Evolutionary conservation across 2,797 vertebrate species (phyloP).

Genomic region (Loriculus beryllinus): DNA sequence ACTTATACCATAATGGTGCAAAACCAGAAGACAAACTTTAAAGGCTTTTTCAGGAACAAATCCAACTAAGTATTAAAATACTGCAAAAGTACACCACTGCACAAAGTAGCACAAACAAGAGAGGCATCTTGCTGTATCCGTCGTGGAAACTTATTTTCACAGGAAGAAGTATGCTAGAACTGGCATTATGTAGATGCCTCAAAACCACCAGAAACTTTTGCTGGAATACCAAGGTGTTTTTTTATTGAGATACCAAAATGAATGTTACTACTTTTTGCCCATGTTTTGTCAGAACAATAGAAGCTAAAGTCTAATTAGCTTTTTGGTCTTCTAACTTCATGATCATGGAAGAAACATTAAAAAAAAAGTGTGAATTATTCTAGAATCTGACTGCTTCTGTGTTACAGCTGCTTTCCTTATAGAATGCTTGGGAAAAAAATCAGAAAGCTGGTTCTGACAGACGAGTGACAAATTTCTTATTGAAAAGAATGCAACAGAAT

Average conservation of each 20-base stretch:
- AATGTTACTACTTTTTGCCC: not conserved
- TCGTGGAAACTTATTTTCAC: not conserved
- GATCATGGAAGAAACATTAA: not conserved
- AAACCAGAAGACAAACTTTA: not conserved
- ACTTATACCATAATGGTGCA: not conserved
- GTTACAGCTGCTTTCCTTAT: not conserved
- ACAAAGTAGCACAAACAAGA: not conserved
- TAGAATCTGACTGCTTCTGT: not conserved
- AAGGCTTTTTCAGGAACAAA: not conserved
- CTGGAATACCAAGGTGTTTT: accelerated
- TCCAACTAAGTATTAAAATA: not conserved
- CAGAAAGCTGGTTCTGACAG: not conserved
- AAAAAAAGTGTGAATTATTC: not conserved
- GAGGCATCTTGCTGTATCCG: not conserved
- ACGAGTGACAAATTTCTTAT: not conserved
- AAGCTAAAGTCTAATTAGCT: not conserved
- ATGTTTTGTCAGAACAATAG: not conserved
- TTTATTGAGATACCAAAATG: not conserved
- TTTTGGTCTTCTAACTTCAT: not conserved
- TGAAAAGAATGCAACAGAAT: not conserved
- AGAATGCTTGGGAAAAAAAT: not conserved
- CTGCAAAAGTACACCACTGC: not conserved
- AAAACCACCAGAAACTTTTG: not conserved
- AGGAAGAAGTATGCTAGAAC: not conserved
- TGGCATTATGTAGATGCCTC: not conserved